Evolutionary conservation across 1,140 invertebrate species (phyloP).

Genomic region (Pseudachorutes palmiensis): DNA sequence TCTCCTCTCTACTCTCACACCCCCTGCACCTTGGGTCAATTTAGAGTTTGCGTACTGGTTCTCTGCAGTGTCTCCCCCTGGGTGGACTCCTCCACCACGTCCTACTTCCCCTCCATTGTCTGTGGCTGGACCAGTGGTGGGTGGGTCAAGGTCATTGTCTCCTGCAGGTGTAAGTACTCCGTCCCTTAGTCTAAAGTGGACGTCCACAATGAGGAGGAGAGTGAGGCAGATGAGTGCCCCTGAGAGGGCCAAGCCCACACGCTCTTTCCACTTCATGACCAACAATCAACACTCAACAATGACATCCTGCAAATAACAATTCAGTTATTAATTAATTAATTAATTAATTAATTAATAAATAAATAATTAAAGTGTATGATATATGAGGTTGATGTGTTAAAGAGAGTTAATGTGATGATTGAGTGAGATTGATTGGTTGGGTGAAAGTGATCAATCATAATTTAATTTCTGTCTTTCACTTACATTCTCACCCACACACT

Average conservation of each 20-base stretch:
- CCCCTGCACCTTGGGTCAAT: slow-evolving; percentile 15
- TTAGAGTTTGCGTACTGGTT: slow-evolving; percentile 38
- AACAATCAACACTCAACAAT: slow-evolving; percentile 21
- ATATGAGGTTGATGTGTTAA: too few relatives aligned
- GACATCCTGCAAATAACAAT: slow-evolving; percentile 29
- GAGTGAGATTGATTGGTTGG: too few relatives aligned
- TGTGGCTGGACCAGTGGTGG: not conserved
- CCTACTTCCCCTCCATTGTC: slow-evolving; percentile 15
- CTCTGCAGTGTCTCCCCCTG: slow-evolving; percentile 29
- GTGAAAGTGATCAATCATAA: too few relatives aligned
- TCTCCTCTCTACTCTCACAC: not conserved
- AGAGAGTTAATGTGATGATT: too few relatives aligned
- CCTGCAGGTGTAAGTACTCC: not conserved
- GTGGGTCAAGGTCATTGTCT: not conserved
- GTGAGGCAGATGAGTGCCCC: slow-evolving; percentile 37
- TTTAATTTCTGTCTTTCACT: too few relatives aligned
- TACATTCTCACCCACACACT: too few relatives aligned
- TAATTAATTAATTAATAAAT: not conserved
- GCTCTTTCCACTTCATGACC: slow-evolving; percentile 38
- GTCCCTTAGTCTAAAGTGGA: slow-evolving; percentile 35
- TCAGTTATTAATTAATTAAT: not conserved
- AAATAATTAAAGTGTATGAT: not conserved
- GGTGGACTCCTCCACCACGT: not conserved
- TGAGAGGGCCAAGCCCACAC: slow-evolving; percentile 29
- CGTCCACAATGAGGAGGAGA: slow-evolving; percentile 36